A percentile compares a stretch with the other conserved stretches of the same genome.
These are phyloP conservation scores for Aepyceros melampus DNA, from an alignment of 2,113 vertebrate genomes.

Conservation along the genomic window DNA sequence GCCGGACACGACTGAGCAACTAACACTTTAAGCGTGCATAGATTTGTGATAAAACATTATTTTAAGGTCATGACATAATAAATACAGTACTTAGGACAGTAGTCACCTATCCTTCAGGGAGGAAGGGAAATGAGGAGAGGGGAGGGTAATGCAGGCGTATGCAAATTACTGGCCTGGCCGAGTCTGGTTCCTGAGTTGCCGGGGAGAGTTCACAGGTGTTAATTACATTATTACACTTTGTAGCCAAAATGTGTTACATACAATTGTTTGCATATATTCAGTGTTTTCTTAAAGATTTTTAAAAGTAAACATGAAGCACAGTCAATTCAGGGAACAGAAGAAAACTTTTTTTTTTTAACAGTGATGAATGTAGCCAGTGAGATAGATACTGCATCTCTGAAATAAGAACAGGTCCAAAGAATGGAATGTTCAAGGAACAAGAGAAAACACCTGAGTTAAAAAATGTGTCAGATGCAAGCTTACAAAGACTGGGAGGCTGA, in stretches of 20 bases:
- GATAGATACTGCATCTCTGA: not conserved
- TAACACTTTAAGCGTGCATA: not conserved
- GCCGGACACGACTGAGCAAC: not conserved
- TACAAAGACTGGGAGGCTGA: not conserved
- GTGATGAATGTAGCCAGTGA: not conserved
- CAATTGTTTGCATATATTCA: not conserved
- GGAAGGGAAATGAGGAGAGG: not conserved
- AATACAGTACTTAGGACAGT: not conserved
- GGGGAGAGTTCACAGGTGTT: not conserved
- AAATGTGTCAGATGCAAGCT: not conserved
- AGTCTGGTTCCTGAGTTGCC: not conserved
- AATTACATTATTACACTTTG: not conserved
- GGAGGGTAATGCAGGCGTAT: not conserved
- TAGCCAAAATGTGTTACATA: not conserved
- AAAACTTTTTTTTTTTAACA: not conserved
- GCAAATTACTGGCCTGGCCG: not conserved
- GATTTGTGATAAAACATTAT: not conserved
- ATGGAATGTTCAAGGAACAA: slow-evolving; percentile 1
- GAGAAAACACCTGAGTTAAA: not conserved
- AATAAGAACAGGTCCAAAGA: not conserved
- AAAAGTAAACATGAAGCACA: not conserved
- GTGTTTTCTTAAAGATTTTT: not conserved
- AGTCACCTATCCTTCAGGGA: not conserved
- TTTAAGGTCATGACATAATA: not conserved
- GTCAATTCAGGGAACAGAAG: not conserved